A percentile compares a stretch with the other conserved stretches of the same genome.
These are phyloP conservation scores for Urocynchramus pylzowi DNA, from an alignment of 2,113 vertebrate genomes.

Conservation along the genomic window DNA sequence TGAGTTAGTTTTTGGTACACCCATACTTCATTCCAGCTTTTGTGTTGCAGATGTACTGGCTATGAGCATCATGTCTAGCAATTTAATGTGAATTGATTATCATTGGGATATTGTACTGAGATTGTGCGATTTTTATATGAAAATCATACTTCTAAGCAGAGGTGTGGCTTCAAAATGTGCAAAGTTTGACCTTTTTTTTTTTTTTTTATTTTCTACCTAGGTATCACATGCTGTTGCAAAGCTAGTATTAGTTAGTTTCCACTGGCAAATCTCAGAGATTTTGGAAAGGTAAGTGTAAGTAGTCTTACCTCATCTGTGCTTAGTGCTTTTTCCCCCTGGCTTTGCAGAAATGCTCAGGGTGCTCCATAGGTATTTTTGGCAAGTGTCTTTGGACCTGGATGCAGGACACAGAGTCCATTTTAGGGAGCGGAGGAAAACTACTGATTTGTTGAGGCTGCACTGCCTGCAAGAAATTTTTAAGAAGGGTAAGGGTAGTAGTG, in stretches of 20 bases:
- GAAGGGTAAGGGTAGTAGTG: not conserved
- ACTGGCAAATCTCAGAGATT: constrained; percentile 97
- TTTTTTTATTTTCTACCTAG: constrained; percentile 68
- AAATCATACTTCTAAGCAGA: not conserved
- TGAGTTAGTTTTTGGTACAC: not conserved
- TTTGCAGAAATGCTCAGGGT: not conserved
- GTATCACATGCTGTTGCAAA: constrained; percentile 95
- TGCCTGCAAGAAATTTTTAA: not conserved
- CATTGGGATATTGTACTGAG: not conserved
- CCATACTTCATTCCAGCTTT: not conserved
- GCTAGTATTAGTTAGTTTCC: constrained; percentile 97
- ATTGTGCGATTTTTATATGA: not conserved
- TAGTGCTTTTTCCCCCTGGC: not conserved
- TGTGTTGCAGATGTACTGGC: not conserved
- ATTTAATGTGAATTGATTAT: not conserved
- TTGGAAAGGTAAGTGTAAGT: constrained; percentile 87
- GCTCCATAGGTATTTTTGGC: not conserved
- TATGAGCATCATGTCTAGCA: not conserved
- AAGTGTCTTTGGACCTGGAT: not conserved
- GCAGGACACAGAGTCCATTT: not conserved
- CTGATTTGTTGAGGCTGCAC: not conserved
- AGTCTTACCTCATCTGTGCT: not conserved
- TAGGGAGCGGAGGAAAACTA: not conserved
- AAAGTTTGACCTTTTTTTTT: not conserved
- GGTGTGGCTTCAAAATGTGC: not conserved